Evolutionary conservation across 30 jellyfish, hydroid and myxozoan species (phyloP).

Genomic region (Aurelia sp.): DNA sequence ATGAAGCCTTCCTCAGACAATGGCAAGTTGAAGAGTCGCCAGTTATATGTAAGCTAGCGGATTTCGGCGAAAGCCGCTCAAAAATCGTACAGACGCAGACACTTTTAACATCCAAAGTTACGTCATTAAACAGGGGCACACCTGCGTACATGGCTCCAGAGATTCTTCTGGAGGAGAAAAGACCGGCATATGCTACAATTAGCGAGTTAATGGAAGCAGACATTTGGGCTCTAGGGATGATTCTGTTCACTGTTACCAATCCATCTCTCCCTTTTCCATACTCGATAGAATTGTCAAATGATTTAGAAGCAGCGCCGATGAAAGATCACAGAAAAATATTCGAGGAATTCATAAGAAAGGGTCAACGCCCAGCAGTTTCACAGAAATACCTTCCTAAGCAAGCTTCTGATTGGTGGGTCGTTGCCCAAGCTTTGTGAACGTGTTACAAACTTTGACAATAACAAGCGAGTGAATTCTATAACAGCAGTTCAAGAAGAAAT

Average conservation of each 20-base stretch:
- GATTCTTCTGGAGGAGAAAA: slow-evolving; percentile 2
- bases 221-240: too few species aligned
- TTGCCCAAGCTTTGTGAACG: too few species aligned
- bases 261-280: slow-evolving; percentile 18
- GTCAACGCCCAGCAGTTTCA: too few species aligned
- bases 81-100: slow-evolving; percentile 25
- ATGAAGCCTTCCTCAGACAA: not conserved
- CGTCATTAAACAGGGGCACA: slow-evolving; percentile 13
- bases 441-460: too few species aligned
- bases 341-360: not conserved
- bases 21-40: slow-evolving; percentile 13
- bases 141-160: slow-evolving; percentile 48
- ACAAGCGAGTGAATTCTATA: too few species aligned
- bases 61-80: slow-evolving; percentile 37
- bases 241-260: not conserved
- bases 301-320: not conserved
- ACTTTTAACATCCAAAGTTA: not conserved
- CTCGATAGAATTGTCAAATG: not conserved
- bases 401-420: too few species aligned
- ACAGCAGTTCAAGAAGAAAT: too few species aligned
- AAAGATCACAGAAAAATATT: not conserved
- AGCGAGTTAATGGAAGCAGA: slow-evolving; percentile 10
- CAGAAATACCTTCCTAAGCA: too few species aligned
- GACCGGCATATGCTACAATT: slow-evolving; percentile 16
- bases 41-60: slow-evolving; percentile 28